phyloP scores from a whole-genome alignment of 2,888 invertebrate species.

The Auanema freiburgensis region DNA sequence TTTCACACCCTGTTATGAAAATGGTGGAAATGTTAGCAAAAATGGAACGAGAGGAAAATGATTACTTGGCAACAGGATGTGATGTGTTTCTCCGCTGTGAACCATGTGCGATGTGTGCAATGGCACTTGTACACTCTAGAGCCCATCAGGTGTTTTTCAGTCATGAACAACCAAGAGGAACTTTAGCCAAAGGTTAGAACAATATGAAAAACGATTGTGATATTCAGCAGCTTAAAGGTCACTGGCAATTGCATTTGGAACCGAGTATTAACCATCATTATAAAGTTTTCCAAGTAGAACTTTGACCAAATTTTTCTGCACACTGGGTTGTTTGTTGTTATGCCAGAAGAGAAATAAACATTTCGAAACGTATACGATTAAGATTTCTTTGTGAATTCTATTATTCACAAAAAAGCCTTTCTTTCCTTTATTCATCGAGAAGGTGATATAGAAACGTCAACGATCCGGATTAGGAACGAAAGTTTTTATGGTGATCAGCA shows the following conservation, averaged over 20 bases:
- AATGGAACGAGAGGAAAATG: conserved; percentile 12
- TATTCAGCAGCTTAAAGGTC: conserved; percentile 4
- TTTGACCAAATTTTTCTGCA: conserved; percentile 1
- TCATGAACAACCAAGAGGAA: conserved; percentile 25
- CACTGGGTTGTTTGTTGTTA: conserved; percentile 1
- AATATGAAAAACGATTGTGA: no score
- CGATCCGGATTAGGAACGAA: no score
- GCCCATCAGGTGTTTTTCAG: conserved; percentile 29
- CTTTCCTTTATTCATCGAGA: no score
- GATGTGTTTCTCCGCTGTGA: conserved; percentile 34
- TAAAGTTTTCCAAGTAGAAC: conserved; percentile 28
- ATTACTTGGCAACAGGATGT: conserved; percentile 36
- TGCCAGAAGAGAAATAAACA: no score
- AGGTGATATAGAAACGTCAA: no score
- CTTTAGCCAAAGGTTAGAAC: conserved; percentile 19
- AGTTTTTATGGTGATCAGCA: no score
- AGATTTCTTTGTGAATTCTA: no score
- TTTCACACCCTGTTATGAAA: conserved; percentile 35
- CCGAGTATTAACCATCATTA: conserved; percentile 39
- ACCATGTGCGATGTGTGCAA: conserved; percentile 44
- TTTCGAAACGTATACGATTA: no score
- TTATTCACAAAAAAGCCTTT: no score
- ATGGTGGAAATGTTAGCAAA: conserved; percentile 25
- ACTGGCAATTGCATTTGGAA: conserved; percentile 39
- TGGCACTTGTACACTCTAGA: conserved; percentile 43